Base-by-base conservation (phyloP, 2,797 vertebrate species). In the Enteromius radiatus region DNA sequence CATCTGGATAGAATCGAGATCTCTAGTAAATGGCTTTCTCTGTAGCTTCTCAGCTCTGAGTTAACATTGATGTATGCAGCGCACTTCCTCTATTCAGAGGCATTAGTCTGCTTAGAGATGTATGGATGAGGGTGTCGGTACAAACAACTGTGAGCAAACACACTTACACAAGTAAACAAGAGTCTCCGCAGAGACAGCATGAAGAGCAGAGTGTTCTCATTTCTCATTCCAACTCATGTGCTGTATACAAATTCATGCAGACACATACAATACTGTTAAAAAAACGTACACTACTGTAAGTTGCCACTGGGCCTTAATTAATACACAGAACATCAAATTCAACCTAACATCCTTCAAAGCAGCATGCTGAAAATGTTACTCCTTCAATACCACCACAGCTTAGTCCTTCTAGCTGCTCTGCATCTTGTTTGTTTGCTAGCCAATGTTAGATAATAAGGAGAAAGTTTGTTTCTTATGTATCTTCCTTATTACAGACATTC, bases 111-210 rank as follows among this genome's bases (percentile, higher is more conserved):
- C 52, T 80, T 56, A 54, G 76, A 80, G 54, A 80, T 64, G 52
- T 38, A 68, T 75, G 33, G 64, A 63, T 76, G 41, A 52, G 68
- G 81, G 45, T 79, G 41, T 75, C 14, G 2, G 61, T 26, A 85
- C 28, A 73, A 82, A 61, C 31, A 71, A 38, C 41, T 75, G n/a
- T 56, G 26, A 77, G 74, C 81, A 77, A 82, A 76, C 64, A 67
- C 26, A 36, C 28, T 47, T 77, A 47, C 14, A 69, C 64, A 59
- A 70, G 81, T 70, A 77, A 83, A 83, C 74, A 83, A 77, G 63
- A 54, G 45, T 59, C 49, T 36, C 49, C 11, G 5, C 64, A 77
- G 64, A 71, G 47, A 63, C 65, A 69, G 63, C 21, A 71, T 33
- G 31, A 65, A 59, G 41, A 65, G 26, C 76, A 47, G 21, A 2